Base-by-base conservation (phyloP, 2,888 invertebrate species). In the Sinodicranocentrus sp. region DNA sequence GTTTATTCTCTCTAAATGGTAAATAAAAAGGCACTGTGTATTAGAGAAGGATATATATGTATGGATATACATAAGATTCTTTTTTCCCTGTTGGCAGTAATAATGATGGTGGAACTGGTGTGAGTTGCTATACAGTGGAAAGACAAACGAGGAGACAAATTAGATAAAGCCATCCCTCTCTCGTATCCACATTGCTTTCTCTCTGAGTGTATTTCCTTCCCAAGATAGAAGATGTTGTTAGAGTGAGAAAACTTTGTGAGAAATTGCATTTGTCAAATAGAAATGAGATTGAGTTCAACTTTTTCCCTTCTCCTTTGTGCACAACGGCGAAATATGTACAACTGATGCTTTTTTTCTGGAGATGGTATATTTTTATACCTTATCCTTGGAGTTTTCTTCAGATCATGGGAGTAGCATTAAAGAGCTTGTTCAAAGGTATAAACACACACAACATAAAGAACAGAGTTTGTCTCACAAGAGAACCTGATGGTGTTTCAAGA, bases 241-340 rank as follows among this genome's bases (percentile, higher is more conserved):
- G 65, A 76, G 73, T 73, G 61, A 82, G 65, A 76, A 84, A 84
- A 65, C 67, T 84, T 84, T 80, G 54, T 80, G 86, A 88, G 85
- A 88, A 88, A 88, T 88, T 88, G 85, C 85, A 88, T 88, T 88
- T 88, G 88, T 87, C 87, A 86, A 80, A 87, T 85, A 87, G 85
- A 84, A 88, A 88, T 87, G 85, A 85, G 87, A 87, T 86, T 86
- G 84, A 79, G 83, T 73, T 80, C 86, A 86, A 85, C 83, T 85
- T 88, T 86, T 75, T 65, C 72, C 39, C 54, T 54, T 57, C 67
- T 68, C 26, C 43, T 63, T 54, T 28, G 26, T 48, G 21, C 43
- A 68, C 21, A 43, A 43, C 23, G 26, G 39, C 25, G 25, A n/a
- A n/a, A n/a, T n/a, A n/a, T n/a, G n/a, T n/a, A n/a, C 6, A 63